Evolutionary conservation across 2,888 invertebrate species (phyloP).

Genomic region (Trichopoda pennipes): DNA sequence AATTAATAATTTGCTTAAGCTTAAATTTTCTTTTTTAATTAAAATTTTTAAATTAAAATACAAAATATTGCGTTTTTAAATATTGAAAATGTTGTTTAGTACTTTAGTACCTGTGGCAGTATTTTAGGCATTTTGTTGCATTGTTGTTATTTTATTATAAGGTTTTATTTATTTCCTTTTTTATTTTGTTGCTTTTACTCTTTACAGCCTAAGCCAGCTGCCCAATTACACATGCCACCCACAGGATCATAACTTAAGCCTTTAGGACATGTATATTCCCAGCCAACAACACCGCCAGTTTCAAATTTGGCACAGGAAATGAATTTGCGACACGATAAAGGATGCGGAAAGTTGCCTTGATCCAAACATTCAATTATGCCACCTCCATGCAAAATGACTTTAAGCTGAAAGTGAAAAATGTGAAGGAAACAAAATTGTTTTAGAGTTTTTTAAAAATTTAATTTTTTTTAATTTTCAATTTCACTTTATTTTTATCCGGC

Average conservation of each 20-base stretch:
- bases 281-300: conserved; percentile 88
- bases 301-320: conserved; percentile 94
- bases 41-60: conserved; percentile 21
- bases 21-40: conserved; percentile 7
- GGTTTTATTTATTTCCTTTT: background rate
- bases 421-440: too few relatives aligned
- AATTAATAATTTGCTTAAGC: background rate
- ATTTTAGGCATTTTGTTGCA: conserved; percentile 47
- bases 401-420: conserved; percentile 73
- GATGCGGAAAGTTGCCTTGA: conserved; percentile 95
- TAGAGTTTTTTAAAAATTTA: too few relatives aligned
- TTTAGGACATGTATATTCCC: conserved; percentile 94
- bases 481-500: too few relatives aligned
- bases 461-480: too few relatives aligned
- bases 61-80: conserved; percentile 27
- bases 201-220: conserved; percentile 89
- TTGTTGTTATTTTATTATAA: conserved; percentile 25
- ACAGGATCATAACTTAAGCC: conserved; percentile 93
- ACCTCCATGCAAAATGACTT: conserved; percentile 84
- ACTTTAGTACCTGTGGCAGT: conserved; percentile 39
- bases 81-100: conserved; percentile 23
- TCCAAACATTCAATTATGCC: conserved; percentile 92
- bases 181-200: conserved; percentile 79
- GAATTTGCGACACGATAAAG: conserved; percentile 93
- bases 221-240: conserved; percentile 95